phyloP scores from a whole-genome alignment of 2,888 invertebrate species.

The Agrotis segetum region DNA sequence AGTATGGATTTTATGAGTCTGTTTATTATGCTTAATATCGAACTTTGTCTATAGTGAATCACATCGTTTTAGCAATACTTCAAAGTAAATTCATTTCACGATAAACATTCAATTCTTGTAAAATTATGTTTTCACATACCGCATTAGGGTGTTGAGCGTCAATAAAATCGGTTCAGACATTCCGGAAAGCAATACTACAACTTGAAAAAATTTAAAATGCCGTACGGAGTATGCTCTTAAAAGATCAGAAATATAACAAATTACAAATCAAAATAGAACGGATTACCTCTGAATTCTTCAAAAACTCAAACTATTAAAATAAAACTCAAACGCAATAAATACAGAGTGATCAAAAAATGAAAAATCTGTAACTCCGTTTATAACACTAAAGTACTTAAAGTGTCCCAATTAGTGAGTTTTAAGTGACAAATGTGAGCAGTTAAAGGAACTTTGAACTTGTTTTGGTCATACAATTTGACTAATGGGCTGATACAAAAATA shows the following conservation, averaged over 20 bases:
- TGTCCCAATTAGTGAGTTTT: constrained; percentile 75
- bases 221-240: too few species aligned
- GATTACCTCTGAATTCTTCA: neutral
- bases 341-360: constrained; percentile 53
- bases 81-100: neutral
- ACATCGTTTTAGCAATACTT: neutral
- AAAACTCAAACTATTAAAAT: constrained; percentile 53
- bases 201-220: too few species aligned
- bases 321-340: constrained; percentile 52
- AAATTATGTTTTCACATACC: too few species aligned
- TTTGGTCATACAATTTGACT: constrained; percentile 83
- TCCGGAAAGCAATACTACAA: too few species aligned
- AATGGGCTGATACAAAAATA: constrained; percentile 85
- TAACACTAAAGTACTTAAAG: constrained; percentile 66
- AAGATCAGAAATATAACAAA: too few species aligned
- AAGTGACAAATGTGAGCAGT: constrained; percentile 77
- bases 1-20: constrained; percentile 3
- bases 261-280: neutral
- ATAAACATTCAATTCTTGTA: too few species aligned
- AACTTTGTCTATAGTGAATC: too few species aligned
- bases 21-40: constrained; percentile 19
- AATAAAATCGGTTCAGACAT: too few species aligned
- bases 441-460: constrained; percentile 77
- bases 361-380: constrained; percentile 61
- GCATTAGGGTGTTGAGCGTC: too few species aligned